Evolutionary conservation across 2,113 vertebrate species (phyloP), one percentile per base, ranked within the genome.

Genomic region (Chamaetylas fuelleborni): DNA sequence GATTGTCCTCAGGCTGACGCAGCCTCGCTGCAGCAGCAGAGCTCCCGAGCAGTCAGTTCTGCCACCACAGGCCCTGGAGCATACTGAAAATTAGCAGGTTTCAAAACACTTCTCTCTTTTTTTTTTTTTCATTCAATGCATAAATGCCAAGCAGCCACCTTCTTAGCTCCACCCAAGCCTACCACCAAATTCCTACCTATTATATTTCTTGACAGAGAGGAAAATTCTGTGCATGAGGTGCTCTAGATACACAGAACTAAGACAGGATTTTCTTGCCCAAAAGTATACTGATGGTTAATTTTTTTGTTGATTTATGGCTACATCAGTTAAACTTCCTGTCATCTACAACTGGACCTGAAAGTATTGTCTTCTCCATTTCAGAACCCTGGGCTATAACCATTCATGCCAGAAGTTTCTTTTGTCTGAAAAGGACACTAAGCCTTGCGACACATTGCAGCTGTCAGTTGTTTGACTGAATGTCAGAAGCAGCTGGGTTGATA

Each of bases 401-500:
- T 61, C 60, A 53, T 51, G 42, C 38, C 31, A 88, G 51, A 78
- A 94, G 17, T 15, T 81, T 65, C 12, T 86, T 95, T 91, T 67
- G 69, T 62, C 57, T 81, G 34, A 95, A 94, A 53, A 1, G 2
- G n/a, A 45, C 54, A 67, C 38, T 81, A 61, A 90, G 24, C 31
- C 36, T 92, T 85, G 42, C 25, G 54, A 20, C 42, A 95, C 10
- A 54, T 67, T 57, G 45, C 54, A 94, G 43, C 47, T 86, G 53
- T 79, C 71, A 65, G 19, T 82, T 83, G 50, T 83, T 50, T 88
- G 80, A 81, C 20, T 33, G 45, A 79, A 51, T 36, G 38, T 80
- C 92, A 97, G 79, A 95, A 70, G 60, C 54, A 93, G 86, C 62
- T 80, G 31, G 67, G 17, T 43, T 60, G 71, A 56, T 67, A 51